phyloP scores from a whole-genome alignment of 2,797 vertebrate species.

The Pyrocephalus nanus region DNA sequence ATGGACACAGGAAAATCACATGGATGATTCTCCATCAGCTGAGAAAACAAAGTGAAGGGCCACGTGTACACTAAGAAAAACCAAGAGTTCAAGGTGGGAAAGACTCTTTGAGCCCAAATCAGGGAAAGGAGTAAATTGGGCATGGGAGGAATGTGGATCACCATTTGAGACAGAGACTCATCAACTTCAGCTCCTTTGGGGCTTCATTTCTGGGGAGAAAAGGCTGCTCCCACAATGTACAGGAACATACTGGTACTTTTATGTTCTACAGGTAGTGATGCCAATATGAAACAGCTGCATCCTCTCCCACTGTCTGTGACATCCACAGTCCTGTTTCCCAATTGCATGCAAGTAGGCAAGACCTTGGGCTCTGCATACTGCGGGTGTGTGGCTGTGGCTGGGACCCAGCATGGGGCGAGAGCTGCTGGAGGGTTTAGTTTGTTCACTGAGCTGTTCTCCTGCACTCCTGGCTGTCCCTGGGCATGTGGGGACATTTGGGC shows the following conservation, averaged over 20 bases:
- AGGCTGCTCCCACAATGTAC: not conserved
- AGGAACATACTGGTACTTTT: not conserved
- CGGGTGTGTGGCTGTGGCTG: not conserved
- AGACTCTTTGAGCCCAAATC: not conserved
- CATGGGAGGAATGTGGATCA: not conserved
- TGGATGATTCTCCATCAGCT: not conserved
- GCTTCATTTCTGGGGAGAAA: not conserved
- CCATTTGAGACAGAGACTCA: not conserved
- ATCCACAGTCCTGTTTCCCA: not conserved
- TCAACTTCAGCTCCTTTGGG: not conserved
- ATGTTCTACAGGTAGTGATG: not conserved
- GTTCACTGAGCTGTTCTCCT: fast-evolving
- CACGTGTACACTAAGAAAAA: not conserved
- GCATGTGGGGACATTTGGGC: fast-evolving
- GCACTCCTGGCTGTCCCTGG: fast-evolving
- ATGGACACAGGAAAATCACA: not conserved
- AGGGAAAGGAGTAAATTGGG: not conserved
- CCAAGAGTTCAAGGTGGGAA: not conserved
- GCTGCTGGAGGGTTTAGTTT: not conserved
- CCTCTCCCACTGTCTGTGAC: not conserved
- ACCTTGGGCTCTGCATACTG: not conserved
- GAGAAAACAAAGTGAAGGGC: not conserved
- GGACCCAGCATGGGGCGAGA: not conserved
- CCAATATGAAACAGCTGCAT: not conserved
- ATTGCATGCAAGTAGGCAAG: not conserved